Evolutionary conservation across 2,888 invertebrate species (phyloP).

Genomic region (Bombyx huttoni): DNA sequence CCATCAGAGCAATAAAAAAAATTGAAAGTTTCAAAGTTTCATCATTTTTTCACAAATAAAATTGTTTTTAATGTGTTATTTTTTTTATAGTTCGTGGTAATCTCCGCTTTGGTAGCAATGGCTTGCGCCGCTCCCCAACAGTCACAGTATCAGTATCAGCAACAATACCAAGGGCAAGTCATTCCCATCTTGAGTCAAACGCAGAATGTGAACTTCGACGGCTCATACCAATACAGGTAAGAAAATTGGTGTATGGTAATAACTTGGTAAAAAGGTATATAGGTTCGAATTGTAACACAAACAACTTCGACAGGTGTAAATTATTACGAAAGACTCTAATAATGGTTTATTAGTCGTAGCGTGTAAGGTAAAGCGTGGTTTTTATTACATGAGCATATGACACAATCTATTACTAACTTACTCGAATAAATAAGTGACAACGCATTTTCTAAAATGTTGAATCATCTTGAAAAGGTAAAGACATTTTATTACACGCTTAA

Average conservation of each 20-base stretch:
- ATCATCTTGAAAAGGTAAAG: not conserved
- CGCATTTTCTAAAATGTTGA: not conserved
- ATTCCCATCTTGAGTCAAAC: constrained; percentile 75
- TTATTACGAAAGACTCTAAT: not conserved
- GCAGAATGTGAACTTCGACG: constrained; percentile 70
- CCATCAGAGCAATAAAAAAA: too few species aligned
- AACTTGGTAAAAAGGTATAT: not conserved
- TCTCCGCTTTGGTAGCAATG: constrained; percentile 46
- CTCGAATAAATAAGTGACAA: not conserved
- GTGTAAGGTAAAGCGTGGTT: too few species aligned
- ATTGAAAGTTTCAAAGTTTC: too few species aligned
- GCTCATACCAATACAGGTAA: constrained; percentile 76
- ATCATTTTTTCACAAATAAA: too few species aligned
- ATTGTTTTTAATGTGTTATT: not conserved
- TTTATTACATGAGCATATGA: constrained; percentile 2
- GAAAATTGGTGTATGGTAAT: too few species aligned
- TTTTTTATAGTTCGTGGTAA: constrained; percentile 43
- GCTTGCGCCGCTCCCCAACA: constrained; percentile 49
- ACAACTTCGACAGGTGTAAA: not conserved
- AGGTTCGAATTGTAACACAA: constrained; percentile 4
- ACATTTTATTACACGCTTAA: not conserved
- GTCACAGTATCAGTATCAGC: constrained; percentile 31
- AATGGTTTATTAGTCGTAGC: not conserved
- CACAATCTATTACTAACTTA: constrained; percentile 4
- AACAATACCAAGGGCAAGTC: constrained; percentile 31